Evolutionary conservation across 2,888 invertebrate species (phyloP).

Genomic region (Tryphoninae sp.): DNA sequence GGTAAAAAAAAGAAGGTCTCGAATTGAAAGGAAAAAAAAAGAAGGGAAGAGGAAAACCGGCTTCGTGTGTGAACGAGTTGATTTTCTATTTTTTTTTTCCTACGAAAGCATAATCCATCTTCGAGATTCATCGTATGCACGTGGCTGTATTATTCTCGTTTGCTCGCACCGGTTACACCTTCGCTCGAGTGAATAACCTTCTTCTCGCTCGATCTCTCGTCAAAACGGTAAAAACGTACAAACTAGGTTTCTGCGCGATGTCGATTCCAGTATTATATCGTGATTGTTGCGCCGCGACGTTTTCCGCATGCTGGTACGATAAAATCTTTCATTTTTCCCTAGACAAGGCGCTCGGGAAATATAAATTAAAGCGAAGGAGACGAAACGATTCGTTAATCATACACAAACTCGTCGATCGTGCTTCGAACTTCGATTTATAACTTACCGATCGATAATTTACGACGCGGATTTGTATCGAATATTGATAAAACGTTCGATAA

Average conservation of each 20-base stretch:
- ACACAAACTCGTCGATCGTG: no score
- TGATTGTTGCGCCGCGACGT: slow-evolving; percentile 8
- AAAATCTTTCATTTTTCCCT: background rate
- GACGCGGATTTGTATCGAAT: no score
- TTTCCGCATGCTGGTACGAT: slow-evolving; percentile 21
- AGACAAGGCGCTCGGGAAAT: no score
- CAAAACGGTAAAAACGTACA: slow-evolving; percentile 59
- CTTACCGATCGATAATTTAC: no score
- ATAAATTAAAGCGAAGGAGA: no score
- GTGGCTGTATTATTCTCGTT: slow-evolving; percentile 35
- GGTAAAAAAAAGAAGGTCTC: no score
- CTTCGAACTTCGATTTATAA: no score
- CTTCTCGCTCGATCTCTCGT: slow-evolving; percentile 47
- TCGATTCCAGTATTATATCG: slow-evolving; percentile 43
- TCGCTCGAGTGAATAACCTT: slow-evolving; percentile 61
- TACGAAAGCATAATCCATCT: slow-evolving; percentile 31
- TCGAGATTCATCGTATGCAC: slow-evolving; percentile 17
- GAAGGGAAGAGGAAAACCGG: background rate
- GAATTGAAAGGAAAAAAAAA: background rate
- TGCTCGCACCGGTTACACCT: slow-evolving; percentile 52
- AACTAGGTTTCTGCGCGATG: slow-evolving; percentile 25
- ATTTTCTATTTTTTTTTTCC: slow-evolving; percentile 8
- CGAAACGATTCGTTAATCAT: no score
- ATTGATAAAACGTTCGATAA: background rate
- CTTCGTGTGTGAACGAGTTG: background rate